Conservation (phyloP, 2,888 invertebrate species). For the Drosophila formosana region DNA sequence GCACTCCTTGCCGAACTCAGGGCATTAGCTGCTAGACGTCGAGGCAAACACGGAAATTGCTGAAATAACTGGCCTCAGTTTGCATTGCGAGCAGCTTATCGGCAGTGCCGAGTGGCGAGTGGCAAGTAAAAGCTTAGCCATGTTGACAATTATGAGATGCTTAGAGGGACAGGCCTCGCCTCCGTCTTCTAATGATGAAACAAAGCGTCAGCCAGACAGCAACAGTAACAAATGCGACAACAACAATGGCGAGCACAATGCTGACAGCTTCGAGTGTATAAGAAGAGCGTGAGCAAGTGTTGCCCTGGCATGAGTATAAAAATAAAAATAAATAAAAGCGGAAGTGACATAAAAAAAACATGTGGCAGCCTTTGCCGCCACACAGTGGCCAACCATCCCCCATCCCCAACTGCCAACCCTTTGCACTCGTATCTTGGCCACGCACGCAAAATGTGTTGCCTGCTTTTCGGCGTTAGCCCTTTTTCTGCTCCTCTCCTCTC, state of each 20-base stretch:
- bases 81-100: slow-evolving; percentile 5
- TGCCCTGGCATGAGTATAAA: slow-evolving; percentile 37
- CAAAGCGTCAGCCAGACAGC: slow-evolving; percentile 48
- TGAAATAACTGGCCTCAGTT: slow-evolving; percentile 17
- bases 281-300: slow-evolving; percentile 17
- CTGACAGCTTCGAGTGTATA: slow-evolving; percentile 43
- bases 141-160: slow-evolving; percentile 70
- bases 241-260: slow-evolving; percentile 6
- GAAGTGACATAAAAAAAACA: slow-evolving; percentile 76
- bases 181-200: slow-evolving; percentile 50
- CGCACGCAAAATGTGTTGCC: slow-evolving; percentile 78
- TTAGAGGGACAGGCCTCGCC: neutral
- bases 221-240: slow-evolving; percentile 38
- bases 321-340: slow-evolving; percentile 66
- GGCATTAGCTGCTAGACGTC: slow-evolving; percentile 28
- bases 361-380: slow-evolving; percentile 70
- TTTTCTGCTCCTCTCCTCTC: slow-evolving; percentile 20
- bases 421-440: slow-evolving; percentile 55
- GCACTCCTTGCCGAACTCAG: neutral
- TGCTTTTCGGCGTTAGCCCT: slow-evolving; percentile 48
- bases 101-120: neutral
- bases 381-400: slow-evolving; percentile 9
- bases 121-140: slow-evolving; percentile 41
- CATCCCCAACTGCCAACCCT: neutral
- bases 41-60: slow-evolving; percentile 46